Evolutionary conservation across 2,888 invertebrate species (phyloP).

Genomic region (Pseudeuparius sepicola): DNA sequence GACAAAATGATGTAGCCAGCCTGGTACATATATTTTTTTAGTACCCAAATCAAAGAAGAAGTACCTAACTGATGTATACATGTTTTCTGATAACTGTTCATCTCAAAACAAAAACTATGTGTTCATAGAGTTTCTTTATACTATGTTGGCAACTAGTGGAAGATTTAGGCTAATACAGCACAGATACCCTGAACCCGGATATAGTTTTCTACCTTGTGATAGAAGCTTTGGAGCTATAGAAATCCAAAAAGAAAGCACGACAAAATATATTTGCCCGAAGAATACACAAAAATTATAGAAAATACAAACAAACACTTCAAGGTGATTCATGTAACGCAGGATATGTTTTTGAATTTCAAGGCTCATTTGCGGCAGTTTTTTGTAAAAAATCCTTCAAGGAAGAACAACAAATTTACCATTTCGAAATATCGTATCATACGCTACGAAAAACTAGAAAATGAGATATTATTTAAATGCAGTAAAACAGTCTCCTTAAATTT

Average conservation of each 20-base stretch:
- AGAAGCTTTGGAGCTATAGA: slow-evolving; percentile 13
- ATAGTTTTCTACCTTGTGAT: no score
- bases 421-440: slow-evolving; percentile 11
- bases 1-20: slow-evolving; percentile 17
- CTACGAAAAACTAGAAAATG: slow-evolving; percentile 5
- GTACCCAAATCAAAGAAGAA: slow-evolving; percentile 11
- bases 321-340: slow-evolving; percentile 11
- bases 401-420: slow-evolving; percentile 14
- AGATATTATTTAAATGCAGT: slow-evolving; percentile 12
- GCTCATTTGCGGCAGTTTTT: slow-evolving; percentile 6
- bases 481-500: slow-evolving; percentile 3
- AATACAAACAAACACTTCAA: slow-evolving; percentile 11
- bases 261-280: slow-evolving; percentile 10
- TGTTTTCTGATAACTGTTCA: slow-evolving; percentile 22
- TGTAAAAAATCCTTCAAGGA: slow-evolving; percentile 11
- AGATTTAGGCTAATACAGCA: slow-evolving; percentile 10
- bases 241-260: slow-evolving; percentile 10
- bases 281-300: slow-evolving; percentile 12
- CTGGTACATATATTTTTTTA: slow-evolving; percentile 19
- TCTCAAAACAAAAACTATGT: slow-evolving; percentile 18
- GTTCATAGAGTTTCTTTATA: slow-evolving; percentile 15
- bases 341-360: slow-evolving; percentile 14
- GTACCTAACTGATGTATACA: slow-evolving; percentile 15
- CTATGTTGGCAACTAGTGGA: slow-evolving; percentile 11
- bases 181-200: slow-evolving; percentile 11